Conservation (phyloP, 1,140 invertebrate species). For the Archivesica marissinica region DNA sequence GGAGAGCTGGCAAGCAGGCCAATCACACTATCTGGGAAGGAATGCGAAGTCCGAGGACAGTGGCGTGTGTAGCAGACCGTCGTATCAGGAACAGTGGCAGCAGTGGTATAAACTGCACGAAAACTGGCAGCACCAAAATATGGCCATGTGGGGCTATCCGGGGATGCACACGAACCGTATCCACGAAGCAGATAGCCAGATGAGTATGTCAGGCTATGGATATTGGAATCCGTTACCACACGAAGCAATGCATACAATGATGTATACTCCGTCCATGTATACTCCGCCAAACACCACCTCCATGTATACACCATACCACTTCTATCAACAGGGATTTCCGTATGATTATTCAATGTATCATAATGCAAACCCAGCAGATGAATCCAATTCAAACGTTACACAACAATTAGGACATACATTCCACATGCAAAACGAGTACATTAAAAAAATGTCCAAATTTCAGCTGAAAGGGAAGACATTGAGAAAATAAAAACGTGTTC, state of each 20-base stretch:
- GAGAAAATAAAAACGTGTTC: too few species aligned
- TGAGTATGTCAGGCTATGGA: not conserved
- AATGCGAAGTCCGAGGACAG: not conserved
- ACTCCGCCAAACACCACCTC: not conserved
- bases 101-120: constrained; percentile 1
- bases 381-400: too few species aligned
- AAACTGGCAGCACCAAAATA: not conserved
- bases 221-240: not conserved
- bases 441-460: constrained; percentile 13
- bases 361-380: not conserved
- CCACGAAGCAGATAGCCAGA: not conserved
- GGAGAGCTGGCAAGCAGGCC: not conserved
- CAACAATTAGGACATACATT: not conserved
- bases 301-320: not conserved
- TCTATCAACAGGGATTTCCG: not conserved
- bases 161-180: not conserved
- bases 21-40: too few species aligned
- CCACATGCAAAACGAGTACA: constrained; percentile 2
- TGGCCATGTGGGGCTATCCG: constrained; percentile 5
- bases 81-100: constrained; percentile 13
- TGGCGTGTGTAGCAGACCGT: constrained; percentile 2
- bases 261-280: not conserved
- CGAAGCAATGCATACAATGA: not conserved
- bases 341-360: not conserved
- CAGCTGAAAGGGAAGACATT: not conserved